Conservation (phyloP, 2,113 vertebrate genomes). For the Ondatra zibethicus region DNA sequence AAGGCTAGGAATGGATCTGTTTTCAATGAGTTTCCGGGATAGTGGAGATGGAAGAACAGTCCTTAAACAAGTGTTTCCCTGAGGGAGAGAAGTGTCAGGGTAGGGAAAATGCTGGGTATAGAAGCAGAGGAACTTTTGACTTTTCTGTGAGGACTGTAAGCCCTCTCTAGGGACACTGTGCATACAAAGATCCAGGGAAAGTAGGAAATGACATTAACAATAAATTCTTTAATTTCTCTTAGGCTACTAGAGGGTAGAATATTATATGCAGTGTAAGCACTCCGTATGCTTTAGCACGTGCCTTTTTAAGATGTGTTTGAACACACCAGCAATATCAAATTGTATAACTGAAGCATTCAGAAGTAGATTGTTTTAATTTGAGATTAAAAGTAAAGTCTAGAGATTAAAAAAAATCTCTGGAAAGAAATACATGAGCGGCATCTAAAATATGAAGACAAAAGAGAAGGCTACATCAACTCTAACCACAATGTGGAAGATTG, state of each 20-base stretch:
- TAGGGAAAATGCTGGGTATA: background rate
- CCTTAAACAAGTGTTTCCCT: background rate
- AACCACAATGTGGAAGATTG: background rate
- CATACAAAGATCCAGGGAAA: background rate
- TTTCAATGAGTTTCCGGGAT: background rate
- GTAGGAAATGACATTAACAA: background rate
- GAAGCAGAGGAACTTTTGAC: background rate
- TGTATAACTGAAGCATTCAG: background rate
- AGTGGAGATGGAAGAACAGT: background rate
- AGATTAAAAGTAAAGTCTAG: conserved; percentile 13
- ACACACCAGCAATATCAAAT: conserved; percentile 13
- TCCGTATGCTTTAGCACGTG: conserved; percentile 10
- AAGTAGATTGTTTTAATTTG: conserved; percentile 27
- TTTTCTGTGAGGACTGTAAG: background rate
- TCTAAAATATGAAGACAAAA: conserved; percentile 21
- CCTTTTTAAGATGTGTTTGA: conserved; percentile 22
- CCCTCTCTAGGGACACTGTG: background rate
- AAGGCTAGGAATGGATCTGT: background rate
- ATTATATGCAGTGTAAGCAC: background rate
- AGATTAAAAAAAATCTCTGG: conserved; percentile 4
- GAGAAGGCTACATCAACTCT: background rate
- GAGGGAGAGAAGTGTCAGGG: background rate
- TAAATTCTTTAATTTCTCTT: background rate
- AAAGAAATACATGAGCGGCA: background rate
- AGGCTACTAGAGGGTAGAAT: background rate